Conservation (phyloP, 2,797 vertebrate species). For the Syngnathus rostellatus region DNA sequence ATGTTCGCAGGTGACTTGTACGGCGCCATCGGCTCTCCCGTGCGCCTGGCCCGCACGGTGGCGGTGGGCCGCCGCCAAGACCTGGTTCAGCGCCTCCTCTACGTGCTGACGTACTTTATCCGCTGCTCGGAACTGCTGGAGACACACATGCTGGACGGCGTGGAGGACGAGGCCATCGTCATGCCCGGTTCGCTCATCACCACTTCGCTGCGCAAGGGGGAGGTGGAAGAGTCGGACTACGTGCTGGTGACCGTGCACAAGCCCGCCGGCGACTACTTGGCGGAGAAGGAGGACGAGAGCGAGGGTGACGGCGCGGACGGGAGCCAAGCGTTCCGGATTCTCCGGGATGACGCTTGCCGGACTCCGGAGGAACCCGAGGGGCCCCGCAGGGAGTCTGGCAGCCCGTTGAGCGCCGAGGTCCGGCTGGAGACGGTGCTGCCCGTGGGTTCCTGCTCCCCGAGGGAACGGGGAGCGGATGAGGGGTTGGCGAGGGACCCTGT, state of each 20-base stretch:
- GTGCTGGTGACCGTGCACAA: slow-evolving; percentile 94
- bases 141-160: slow-evolving; percentile 87
- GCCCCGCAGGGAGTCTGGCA: slow-evolving; percentile 56
- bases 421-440: slow-evolving; percentile 72
- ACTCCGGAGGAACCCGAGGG: slow-evolving; percentile 26
- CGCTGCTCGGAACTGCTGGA: slow-evolving; percentile 96
- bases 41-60: slow-evolving; percentile 85
- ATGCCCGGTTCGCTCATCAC: slow-evolving; percentile 97
- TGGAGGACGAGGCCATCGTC: slow-evolving; percentile 91
- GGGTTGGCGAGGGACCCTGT: slow-evolving; percentile 38
- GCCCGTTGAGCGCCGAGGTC: slow-evolving; percentile 55
- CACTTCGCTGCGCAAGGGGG: slow-evolving; percentile 89
- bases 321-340: slow-evolving; percentile 47
- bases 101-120: slow-evolving; percentile 97
- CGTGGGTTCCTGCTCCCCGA: slow-evolving; percentile 61
- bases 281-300: slow-evolving; percentile 48
- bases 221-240: slow-evolving; percentile 96
- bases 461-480: slow-evolving; percentile 55
- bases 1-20: slow-evolving; percentile 82
- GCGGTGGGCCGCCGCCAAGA: slow-evolving; percentile 90
- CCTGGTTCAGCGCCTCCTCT: slow-evolving; percentile 91
- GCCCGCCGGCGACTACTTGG: slow-evolving; percentile 79
- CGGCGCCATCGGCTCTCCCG: slow-evolving; percentile 92
- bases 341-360: slow-evolving; percentile 29
- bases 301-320: slow-evolving; percentile 63